A percentile compares a stretch with the other conserved stretches of the same genome.
phyloP scores from a whole-genome alignment of 1,140 invertebrate species.

The Metopolophium dirhodum region DNA sequence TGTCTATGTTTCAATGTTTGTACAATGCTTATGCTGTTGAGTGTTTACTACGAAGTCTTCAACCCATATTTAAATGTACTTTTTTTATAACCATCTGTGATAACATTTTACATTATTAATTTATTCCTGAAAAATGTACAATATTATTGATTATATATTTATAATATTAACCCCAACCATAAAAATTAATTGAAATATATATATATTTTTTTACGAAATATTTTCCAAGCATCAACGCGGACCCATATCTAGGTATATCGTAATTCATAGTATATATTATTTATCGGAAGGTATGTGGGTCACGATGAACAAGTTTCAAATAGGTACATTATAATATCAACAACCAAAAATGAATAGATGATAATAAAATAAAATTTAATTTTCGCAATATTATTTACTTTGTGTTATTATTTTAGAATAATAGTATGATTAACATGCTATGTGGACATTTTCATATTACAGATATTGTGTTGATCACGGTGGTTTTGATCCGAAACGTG shows the following conservation, averaged over 20 bases:
- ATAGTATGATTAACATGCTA: background rate
- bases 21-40: background rate
- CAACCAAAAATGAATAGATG: background rate
- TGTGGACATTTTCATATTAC: background rate
- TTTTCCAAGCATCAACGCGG: background rate
- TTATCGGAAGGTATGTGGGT: background rate
- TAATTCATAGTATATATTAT: background rate
- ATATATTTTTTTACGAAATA: background rate
- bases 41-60: background rate
- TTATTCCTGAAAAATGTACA: background rate
- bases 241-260: background rate
- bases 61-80: background rate
- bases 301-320: background rate
- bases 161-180: background rate
- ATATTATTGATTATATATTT: background rate
- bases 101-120: background rate
- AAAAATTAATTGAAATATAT: background rate
- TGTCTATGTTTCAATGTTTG: background rate
- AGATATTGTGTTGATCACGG: background rate
- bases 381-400: background rate
- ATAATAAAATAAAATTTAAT: background rate
- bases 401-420: background rate
- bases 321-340: background rate
- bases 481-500: background rate
- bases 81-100: background rate